Evolutionary conservation across 2,113 vertebrate species (phyloP), one percentile per base, ranked within the genome.

Genomic region (Psephotus haematonotus): DNA sequence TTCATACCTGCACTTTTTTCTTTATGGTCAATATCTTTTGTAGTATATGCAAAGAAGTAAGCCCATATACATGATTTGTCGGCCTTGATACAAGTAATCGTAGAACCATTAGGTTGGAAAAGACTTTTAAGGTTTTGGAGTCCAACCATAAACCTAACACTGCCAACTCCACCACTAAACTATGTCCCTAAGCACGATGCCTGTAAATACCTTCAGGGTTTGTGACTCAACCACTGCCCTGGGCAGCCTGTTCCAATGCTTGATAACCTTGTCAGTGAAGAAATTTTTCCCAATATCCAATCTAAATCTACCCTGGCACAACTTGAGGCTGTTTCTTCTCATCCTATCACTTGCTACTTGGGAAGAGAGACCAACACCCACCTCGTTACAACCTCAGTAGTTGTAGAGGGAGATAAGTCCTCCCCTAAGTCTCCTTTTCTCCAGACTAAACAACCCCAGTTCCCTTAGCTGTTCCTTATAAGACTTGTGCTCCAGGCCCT

Each of bases 351-450:
- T 44, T 63, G 22, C 9, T 47, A 1, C n/a, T 17, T 63, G 23
- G 22, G 52, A 68, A 33, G 37, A 72, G n/a, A 53, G 43, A 10
- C 33, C 2, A 3, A 28, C 11, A 4, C 31, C 15, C 15, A 39
- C 13, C 69, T 50, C 0, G 0, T 43, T 70, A 11, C 46, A n/a
- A 0, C 16, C 25, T 46, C 33, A 35, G 62, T 12, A 10, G 53
- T 18, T 35, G 4, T 25, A 41, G 64, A 43, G 37, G 63, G 18
- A 2, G 6, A 17, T 8, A 7, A 24, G 14, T 5, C 77, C 14
- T 81, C 18, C 33, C 17, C 37, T 62, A 6, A 72, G n/a, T 17
- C 29, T 91, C 22, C 33, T 76, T 7, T 60, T 79, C 31, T 91
- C 43, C 43, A 82, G 14, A 5, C 33, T 39, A 27, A 81, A 20